phyloP scores from a whole-genome alignment of 2,797 vertebrate species.

The Peromyscus melanophrys region DNA sequence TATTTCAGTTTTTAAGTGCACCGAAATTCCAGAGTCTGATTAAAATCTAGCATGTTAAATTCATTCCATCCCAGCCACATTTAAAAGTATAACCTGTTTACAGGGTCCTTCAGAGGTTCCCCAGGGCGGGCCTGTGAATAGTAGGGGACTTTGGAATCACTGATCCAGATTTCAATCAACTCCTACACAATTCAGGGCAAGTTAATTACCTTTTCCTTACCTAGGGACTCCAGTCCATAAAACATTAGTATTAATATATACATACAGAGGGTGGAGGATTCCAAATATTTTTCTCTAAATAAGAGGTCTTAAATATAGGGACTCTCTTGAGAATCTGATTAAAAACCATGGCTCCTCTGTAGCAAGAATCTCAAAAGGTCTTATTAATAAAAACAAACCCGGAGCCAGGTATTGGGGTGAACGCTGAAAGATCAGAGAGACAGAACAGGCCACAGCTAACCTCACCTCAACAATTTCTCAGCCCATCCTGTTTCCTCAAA shows the following conservation, averaged over 20 bases:
- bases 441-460: too few relatives aligned
- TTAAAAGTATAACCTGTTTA: not conserved
- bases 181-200: not conserved
- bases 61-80: not conserved
- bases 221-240: not conserved
- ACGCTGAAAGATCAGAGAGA: too few relatives aligned
- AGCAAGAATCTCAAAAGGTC: too few relatives aligned
- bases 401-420: too few relatives aligned
- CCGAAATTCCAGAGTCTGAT: constrained; percentile 17
- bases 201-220: constrained; percentile 39
- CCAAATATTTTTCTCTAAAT: not conserved
- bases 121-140: not conserved
- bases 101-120: not conserved
- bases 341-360: not conserved
- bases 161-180: not conserved
- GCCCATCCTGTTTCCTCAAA: too few relatives aligned
- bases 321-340: not conserved
- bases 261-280: not conserved
- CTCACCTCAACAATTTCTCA: too few relatives aligned
- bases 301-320: not conserved
- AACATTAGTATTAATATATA: not conserved
- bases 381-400: too few relatives aligned
- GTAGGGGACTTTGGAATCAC: not conserved
- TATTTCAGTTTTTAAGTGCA: constrained; percentile 20
- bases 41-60: constrained; percentile 42